Conservation (phyloP, 2,113 vertebrate genomes). For the Pagrus major region DNA sequence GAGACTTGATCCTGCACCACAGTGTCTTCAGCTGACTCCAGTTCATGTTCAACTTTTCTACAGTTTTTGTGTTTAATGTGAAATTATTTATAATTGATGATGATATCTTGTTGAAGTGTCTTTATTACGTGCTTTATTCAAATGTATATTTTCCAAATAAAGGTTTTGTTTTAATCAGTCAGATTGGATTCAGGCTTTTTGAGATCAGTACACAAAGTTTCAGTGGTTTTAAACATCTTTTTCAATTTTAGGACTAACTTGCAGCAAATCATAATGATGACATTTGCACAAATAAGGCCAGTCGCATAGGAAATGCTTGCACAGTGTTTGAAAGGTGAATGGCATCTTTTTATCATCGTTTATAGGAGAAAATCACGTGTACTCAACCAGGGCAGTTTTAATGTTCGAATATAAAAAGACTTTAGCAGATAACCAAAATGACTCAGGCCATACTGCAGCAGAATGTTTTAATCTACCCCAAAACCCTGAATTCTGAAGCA, state of each 20-base stretch:
- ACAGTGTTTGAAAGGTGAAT: not conserved
- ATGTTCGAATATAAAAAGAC: not conserved
- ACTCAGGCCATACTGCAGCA: not conserved
- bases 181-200: not conserved
- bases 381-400: not conserved
- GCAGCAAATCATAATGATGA: not conserved
- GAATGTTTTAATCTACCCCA: not conserved
- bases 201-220: not conserved
- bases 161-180: not conserved
- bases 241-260: not conserved
- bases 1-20: not conserved
- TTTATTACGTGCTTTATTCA: not conserved
- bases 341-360: not conserved
- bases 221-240: no score
- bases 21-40: not conserved
- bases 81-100: not conserved
- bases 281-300: not conserved
- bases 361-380: not conserved
- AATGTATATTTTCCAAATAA: slow-evolving; percentile 33
- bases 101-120: not conserved
- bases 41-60: not conserved
- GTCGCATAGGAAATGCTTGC: not conserved
- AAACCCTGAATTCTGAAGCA: not conserved
- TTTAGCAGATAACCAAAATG: not conserved
- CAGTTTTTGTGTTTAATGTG: not conserved